These are phyloP conservation scores for Tethya wilhelma DNA, from an alignment of 37 sponge, comb jelly and placozoan genomes.

Conservation along the genomic window DNA sequence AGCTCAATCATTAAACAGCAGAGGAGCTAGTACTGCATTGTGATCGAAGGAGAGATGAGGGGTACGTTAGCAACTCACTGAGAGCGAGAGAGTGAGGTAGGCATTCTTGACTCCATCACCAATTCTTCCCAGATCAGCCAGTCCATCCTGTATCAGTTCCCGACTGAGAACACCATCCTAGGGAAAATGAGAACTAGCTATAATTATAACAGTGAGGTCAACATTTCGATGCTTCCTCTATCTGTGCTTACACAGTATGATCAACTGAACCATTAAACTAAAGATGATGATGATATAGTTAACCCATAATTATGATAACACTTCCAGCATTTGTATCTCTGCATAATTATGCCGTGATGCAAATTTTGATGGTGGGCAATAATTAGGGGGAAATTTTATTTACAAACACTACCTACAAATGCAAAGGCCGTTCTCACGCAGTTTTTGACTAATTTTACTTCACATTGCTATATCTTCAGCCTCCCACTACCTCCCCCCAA, in stretches of 20 bases:
- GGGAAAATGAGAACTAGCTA: not conserved
- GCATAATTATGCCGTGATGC: not conserved
- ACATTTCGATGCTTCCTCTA: not conserved
- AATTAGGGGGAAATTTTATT: not conserved
- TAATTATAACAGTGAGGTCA: not conserved
- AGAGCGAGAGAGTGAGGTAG: slow-evolving; percentile 42
- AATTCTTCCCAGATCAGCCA: slow-evolving; percentile 44
- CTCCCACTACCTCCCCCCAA: too few relatives aligned
- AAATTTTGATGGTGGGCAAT: not conserved
- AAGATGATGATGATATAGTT: too few relatives aligned
- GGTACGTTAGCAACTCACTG: slow-evolving; percentile 4
- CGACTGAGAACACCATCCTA: slow-evolving; percentile 22
- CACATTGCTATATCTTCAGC: too few relatives aligned
- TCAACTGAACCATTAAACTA: too few relatives aligned
- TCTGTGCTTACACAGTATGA: not conserved
- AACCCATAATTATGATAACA: too few relatives aligned
- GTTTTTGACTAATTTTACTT: too few relatives aligned
- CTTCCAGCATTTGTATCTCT: too few relatives aligned
- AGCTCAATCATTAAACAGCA: too few relatives aligned
- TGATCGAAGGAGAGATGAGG: too few relatives aligned
- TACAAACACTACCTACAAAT: too few relatives aligned
- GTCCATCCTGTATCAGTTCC: slow-evolving; percentile 37
- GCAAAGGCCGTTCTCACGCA: too few relatives aligned
- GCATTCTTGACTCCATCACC: slow-evolving; percentile 37
- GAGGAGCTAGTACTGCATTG: too few relatives aligned